phyloP scores from a whole-genome alignment of 2,888 invertebrate species.

The Watsonalla binaria region DNA sequence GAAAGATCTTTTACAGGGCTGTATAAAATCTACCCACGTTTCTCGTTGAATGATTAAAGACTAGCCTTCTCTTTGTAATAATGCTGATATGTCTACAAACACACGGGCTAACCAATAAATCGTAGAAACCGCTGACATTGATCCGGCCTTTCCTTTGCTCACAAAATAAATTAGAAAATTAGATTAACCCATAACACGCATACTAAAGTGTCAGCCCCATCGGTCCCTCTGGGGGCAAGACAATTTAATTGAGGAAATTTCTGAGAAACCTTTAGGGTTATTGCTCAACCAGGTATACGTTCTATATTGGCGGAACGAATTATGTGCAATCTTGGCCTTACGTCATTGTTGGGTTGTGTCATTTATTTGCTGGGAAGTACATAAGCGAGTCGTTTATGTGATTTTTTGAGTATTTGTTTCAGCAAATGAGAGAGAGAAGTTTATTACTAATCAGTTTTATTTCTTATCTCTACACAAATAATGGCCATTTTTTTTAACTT shows the following conservation, averaged over 20 bases:
- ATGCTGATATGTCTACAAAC: too few species aligned
- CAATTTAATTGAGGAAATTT: constrained; percentile 6
- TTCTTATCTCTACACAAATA: too few species aligned
- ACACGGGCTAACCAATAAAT: not conserved
- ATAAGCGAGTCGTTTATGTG: too few species aligned
- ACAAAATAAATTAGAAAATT: constrained; percentile 1
- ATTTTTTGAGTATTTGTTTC: too few species aligned
- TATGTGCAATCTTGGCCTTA: constrained; percentile 3
- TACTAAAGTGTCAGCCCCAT: constrained; percentile 4
- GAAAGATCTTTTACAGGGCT: too few species aligned
- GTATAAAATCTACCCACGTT: too few species aligned
- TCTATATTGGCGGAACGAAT: not conserved
- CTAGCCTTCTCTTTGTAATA: too few species aligned
- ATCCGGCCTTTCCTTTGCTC: not conserved
- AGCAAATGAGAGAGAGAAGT: too few species aligned
- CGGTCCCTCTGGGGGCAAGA: not conserved
- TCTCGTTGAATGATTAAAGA: too few species aligned
- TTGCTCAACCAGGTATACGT: not conserved
- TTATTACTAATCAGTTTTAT: too few species aligned
- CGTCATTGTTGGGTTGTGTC: not conserved
- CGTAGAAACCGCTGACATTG: not conserved
- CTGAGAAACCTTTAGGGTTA: not conserved
- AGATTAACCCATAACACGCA: constrained; percentile 4
- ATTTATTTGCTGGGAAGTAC: not conserved
- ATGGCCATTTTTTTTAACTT: too few species aligned